Percentiles rank a stretch among this genome's conserved stretches.
phyloP scores from a whole-genome alignment of 2,797 vertebrate species.

The Lacerta viridis region DNA sequence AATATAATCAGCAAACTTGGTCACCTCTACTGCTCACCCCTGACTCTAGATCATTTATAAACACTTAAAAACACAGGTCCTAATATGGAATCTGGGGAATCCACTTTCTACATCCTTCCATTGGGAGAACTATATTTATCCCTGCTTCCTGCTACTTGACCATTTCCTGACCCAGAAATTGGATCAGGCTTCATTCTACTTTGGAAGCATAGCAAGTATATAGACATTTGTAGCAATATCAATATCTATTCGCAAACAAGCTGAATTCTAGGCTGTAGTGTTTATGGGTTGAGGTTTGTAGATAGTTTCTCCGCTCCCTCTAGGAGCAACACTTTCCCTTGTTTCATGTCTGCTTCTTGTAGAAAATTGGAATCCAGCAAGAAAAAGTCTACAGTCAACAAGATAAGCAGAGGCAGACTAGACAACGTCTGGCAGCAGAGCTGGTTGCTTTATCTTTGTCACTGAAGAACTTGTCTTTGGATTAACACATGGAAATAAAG shows the following conservation, averaged over 20 bases:
- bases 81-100: background rate
- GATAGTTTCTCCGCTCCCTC: conserved; percentile 12
- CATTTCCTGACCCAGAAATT: background rate
- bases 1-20: background rate
- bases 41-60: background rate
- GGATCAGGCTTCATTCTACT: background rate
- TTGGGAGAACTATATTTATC: background rate
- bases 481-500: conserved; percentile 33
- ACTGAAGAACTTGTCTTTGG: background rate
- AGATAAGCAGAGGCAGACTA: background rate
- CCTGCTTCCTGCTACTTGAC: no score
- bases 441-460: background rate
- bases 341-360: conserved; percentile 5
- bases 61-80: background rate
- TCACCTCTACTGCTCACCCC: background rate
- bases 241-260: background rate
- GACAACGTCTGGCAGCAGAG: conserved; percentile 19
- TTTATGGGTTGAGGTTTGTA: background rate
- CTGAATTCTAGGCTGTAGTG: background rate
- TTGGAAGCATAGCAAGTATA: background rate
- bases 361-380: conserved; percentile 1
- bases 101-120: background rate
- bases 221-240: background rate
- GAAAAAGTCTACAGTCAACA: conserved; percentile 1
- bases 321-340: conserved; percentile 20